Base-by-base conservation (phyloP, 2,888 invertebrate genomes). In the Stenolophus ochropezus region DNA sequence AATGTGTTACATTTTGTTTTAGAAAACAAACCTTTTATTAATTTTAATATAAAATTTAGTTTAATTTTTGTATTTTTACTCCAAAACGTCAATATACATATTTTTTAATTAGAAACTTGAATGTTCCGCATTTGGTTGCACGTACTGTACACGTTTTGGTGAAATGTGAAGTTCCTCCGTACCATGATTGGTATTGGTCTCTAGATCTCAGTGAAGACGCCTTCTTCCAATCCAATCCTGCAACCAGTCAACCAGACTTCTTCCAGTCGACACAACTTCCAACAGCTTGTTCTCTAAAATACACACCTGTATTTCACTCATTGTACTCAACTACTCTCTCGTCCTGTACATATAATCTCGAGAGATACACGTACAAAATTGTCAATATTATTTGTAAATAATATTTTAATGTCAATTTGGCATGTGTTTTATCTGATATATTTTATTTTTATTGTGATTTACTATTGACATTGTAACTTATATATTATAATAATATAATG, bases 331-430 rank as follows among this genome's bases (percentile, higher is more conserved):
- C 33, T 42, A 42, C 11, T 42, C 33, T 42, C 33, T 42, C 33
- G 33, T 42, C 33, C 11, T 42, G 33, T 42, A 42, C 33, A 42
- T 42, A 42, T 42, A 42, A 8, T 1, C 4, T 42, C 33, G 33
- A 42, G 33, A 42, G 33, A 42, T 42, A 42, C 33, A 53, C 80
- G 80, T 80, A 80, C 80, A 80, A 80, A 80, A 80, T 80, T 80
- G 80, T 80, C 80, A 80, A 80, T 80, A 80, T 73, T 71, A 80
- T 80, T 80, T 80, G 73, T 79, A 79, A 79, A 79, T 79, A 79
- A 79, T 71, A 79, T 69, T 79, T 51, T 69, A 69, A 71, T 69
- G 69, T 79, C 78, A 65, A 42, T 69, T 73, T 53, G 69, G 47
- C 78, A 65, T 79, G 69, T 69, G 51, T 79, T 79, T 65, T 79